These are phyloP conservation scores for Diceros bicornis DNA, from an alignment of 2,797 vertebrate genomes.

Conservation along the genomic window DNA sequence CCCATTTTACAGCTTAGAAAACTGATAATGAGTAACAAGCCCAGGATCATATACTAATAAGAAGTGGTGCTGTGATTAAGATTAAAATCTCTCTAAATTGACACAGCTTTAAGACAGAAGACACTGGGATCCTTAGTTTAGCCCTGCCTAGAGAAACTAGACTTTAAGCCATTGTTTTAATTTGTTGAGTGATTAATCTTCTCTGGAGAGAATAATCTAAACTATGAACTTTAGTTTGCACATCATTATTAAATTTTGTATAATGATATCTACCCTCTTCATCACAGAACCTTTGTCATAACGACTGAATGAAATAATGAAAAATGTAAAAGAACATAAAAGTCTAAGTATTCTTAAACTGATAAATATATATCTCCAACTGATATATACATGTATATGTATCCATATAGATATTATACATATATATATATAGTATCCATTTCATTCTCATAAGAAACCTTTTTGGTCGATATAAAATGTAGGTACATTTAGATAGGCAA, in stretches of 20 bases:
- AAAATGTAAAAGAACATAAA: background rate
- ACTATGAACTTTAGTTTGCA: background rate
- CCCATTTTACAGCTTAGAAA: background rate
- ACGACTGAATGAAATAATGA: background rate
- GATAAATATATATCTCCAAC: background rate
- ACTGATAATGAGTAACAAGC: background rate
- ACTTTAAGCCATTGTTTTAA: background rate
- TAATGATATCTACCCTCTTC: background rate
- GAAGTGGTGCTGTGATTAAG: background rate
- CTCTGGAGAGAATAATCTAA: background rate
- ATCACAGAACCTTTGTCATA: background rate
- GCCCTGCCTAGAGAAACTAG: background rate
- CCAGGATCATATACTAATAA: background rate
- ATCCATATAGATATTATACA: background rate
- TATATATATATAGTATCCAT: background rate
- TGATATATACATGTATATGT: background rate
- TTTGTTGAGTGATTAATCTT: background rate
- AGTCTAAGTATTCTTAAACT: background rate
- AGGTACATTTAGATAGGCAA: background rate
- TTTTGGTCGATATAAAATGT: background rate
- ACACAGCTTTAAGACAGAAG: background rate
- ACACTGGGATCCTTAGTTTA: background rate
- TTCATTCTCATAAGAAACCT: background rate
- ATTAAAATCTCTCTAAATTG: background rate
- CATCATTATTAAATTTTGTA: background rate